Evolutionary conservation across 1,140 invertebrate species (phyloP).

Genomic region (Caenorhabditis brenneri): DNA sequence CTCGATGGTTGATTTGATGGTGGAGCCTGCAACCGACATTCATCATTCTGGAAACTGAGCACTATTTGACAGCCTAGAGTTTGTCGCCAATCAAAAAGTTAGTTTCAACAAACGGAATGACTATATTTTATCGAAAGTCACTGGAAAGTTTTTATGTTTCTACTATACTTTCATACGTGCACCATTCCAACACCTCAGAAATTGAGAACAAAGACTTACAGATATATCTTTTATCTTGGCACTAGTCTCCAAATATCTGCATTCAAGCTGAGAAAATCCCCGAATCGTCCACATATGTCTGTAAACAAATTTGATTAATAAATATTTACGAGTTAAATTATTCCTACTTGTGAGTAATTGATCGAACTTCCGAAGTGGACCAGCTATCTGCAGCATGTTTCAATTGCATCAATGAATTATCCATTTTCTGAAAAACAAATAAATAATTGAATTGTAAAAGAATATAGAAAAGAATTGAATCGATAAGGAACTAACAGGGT

Average conservation of each 20-base stretch:
- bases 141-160: too few species aligned
- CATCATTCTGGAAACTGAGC: neutral
- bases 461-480: neutral
- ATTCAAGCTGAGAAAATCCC: constrained; percentile 69
- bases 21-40: constrained; percentile 21
- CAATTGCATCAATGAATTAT: constrained; percentile 50
- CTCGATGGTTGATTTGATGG: constrained; percentile 3
- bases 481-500: neutral
- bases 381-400: constrained; percentile 61
- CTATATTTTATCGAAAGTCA: too few species aligned
- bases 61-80: too few species aligned
- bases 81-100: neutral
- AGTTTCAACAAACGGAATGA: too few species aligned
- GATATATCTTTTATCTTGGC: constrained; percentile 62
- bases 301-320: neutral
- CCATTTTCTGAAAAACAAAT: constrained; percentile 33
- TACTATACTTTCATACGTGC: too few species aligned
- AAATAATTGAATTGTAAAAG: neutral
- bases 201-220: constrained; percentile 58
- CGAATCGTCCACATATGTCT: constrained; percentile 66
- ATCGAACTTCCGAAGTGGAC: constrained; percentile 65
- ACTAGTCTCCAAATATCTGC: constrained; percentile 68
- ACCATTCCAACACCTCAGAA: too few species aligned
- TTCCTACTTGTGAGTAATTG: constrained; percentile 55
- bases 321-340: neutral